A percentile compares a stretch with the other conserved stretches of the same genome.
Conservation (phyloP, 1,140 invertebrate species). For the Sycobia sp. region DNA sequence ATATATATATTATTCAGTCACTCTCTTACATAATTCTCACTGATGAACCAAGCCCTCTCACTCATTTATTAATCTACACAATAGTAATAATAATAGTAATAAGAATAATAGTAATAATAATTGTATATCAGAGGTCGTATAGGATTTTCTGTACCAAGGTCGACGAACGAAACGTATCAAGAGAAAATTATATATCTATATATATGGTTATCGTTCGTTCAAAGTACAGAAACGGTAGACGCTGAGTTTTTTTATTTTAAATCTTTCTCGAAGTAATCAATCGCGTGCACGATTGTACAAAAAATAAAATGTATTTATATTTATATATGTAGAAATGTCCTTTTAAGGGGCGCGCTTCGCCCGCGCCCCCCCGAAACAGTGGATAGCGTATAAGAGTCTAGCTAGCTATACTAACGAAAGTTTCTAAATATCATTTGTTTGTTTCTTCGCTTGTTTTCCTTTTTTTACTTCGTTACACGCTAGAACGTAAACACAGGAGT, state of each 20-base stretch:
- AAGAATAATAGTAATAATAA: conserved; percentile 13
- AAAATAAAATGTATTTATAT: too few relatives aligned
- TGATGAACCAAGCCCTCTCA: not conserved
- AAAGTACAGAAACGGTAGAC: conserved; percentile 22
- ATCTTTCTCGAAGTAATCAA: conserved; percentile 1
- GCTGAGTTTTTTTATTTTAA: too few relatives aligned
- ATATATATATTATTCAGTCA: conserved; percentile 15
- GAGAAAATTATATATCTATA: too few relatives aligned
- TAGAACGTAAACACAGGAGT: conserved; percentile 22
- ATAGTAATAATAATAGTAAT: conserved; percentile 10
- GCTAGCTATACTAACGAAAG: conserved; percentile 32
- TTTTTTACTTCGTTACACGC: conserved; percentile 23
- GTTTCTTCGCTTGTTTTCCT: too few relatives aligned
- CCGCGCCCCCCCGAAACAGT: not conserved
- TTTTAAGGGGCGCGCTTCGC: not conserved
- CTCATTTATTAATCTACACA: too few relatives aligned
- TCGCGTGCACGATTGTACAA: too few relatives aligned
- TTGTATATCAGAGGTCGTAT: conserved; percentile 14
- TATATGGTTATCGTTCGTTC: not conserved
- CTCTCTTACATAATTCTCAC: conserved; percentile 8
- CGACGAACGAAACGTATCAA: conserved; percentile 7
- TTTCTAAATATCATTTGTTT: too few relatives aligned
- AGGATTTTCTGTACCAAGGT: conserved; percentile 26
- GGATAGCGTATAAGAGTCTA: not conserved
- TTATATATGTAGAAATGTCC: conserved; percentile 20